Conservation (phyloP, 2,797 vertebrate genomes). For the Scomberomorus guttatus region DNA sequence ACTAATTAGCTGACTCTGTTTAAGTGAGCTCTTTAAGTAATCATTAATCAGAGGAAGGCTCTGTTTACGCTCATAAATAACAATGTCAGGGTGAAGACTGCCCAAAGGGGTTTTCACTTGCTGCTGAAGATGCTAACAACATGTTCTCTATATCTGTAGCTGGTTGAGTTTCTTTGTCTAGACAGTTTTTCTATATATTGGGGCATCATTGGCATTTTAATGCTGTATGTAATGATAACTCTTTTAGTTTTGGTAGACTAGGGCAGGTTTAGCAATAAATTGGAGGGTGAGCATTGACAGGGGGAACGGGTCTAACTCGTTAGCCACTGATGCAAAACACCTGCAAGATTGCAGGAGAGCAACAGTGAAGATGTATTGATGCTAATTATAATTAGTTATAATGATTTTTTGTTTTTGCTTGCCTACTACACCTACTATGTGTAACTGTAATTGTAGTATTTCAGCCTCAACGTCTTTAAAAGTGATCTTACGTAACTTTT, state of each 20-base stretch:
- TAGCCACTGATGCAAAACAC: background rate
- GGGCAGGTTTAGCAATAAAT: background rate
- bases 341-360: background rate
- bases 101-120: constrained; percentile 12
- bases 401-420: too few species aligned
- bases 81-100: constrained; percentile 14
- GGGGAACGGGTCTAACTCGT: background rate
- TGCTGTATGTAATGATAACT: background rate
- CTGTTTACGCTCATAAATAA: constrained; percentile 44
- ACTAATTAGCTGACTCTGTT: constrained; percentile 46
- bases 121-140: background rate
- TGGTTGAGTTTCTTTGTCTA: background rate
- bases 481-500: too few species aligned
- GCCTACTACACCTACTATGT: background rate
- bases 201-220: background rate
- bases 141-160: background rate
- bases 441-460: too few species aligned
- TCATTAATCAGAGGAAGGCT: constrained; percentile 45
- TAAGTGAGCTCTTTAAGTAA: constrained; percentile 36
- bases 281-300: background rate
- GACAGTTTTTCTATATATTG: background rate
- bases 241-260: background rate
- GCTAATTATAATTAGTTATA: background rate
- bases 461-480: too few species aligned
- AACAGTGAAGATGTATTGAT: background rate